Evolutionary conservation across 37 sponge, comb jelly and placozoan genomes (phyloP).

Genomic region (Petrosia ficiformis): DNA sequence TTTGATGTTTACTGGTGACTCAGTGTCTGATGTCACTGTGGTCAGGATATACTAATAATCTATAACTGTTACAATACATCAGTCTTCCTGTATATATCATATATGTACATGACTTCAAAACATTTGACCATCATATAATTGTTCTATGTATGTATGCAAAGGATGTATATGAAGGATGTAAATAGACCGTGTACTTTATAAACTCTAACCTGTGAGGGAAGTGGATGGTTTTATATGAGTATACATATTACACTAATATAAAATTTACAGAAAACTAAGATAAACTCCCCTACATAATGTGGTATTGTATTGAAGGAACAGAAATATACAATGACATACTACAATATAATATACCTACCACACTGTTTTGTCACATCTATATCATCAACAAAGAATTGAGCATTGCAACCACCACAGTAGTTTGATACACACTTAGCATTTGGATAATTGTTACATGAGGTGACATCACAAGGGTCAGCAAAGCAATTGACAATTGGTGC

Average conservation of each 20-base stretch:
- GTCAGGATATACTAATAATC: background rate
- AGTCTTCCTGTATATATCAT: too few relatives aligned
- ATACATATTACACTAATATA: background rate
- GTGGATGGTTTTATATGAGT: background rate
- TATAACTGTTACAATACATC: background rate
- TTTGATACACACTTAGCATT: background rate
- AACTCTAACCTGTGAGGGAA: background rate
- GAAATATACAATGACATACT: too few relatives aligned
- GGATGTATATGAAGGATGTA: too few relatives aligned
- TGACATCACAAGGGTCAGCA: background rate
- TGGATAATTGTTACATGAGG: background rate
- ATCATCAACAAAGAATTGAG: background rate
- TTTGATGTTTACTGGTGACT: too few relatives aligned
- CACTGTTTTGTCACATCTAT: background rate
- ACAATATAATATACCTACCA: background rate
- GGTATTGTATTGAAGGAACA: too few relatives aligned
- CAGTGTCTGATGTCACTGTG: too few relatives aligned
- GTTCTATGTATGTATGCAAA: too few relatives aligned
- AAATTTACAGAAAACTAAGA: too few relatives aligned
- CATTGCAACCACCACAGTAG: background rate
- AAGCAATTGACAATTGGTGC: background rate
- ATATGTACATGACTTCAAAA: too few relatives aligned
- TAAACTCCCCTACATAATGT: too few relatives aligned
- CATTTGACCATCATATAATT: too few relatives aligned
- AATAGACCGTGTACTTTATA: too few relatives aligned